Evolutionary conservation across 2,888 invertebrate species (phyloP).

Genomic region (Campoletis raptor): DNA sequence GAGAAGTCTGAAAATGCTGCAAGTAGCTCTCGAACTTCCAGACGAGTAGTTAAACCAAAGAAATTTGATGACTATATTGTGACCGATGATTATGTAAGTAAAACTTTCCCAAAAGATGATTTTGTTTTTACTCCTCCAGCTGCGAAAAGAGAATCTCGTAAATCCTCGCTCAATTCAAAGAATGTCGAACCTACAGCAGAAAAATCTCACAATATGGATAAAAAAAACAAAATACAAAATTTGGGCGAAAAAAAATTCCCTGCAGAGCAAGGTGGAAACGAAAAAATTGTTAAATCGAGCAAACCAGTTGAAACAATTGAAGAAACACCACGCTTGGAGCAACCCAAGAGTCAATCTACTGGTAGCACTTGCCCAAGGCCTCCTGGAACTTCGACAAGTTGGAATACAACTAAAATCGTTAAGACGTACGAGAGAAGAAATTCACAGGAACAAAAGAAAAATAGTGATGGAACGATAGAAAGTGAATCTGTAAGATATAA

Average conservation of each 20-base stretch:
- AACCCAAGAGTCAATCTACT: neutral
- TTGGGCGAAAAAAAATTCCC: neutral
- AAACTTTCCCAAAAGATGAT: neutral
- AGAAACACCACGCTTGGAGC: neutral
- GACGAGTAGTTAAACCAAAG: conserved; percentile 59
- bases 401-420: neutral
- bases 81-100: neutral
- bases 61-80: conserved; percentile 62
- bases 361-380: neutral
- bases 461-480: neutral
- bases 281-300: neutral
- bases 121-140: neutral
- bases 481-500: neutral
- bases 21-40: conserved; percentile 40
- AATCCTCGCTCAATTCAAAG: conserved; percentile 24
- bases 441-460: neutral
- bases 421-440: conserved; percentile 27
- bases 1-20: neutral
- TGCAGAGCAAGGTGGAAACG: neutral
- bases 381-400: neutral
- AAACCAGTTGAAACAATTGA: neutral
- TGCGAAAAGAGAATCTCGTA: conserved; percentile 25
- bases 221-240: neutral
- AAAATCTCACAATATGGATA: neutral
- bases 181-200: neutral